Conservation (phyloP, 1,140 invertebrate species). For the Branchinecta lindahli region DNA sequence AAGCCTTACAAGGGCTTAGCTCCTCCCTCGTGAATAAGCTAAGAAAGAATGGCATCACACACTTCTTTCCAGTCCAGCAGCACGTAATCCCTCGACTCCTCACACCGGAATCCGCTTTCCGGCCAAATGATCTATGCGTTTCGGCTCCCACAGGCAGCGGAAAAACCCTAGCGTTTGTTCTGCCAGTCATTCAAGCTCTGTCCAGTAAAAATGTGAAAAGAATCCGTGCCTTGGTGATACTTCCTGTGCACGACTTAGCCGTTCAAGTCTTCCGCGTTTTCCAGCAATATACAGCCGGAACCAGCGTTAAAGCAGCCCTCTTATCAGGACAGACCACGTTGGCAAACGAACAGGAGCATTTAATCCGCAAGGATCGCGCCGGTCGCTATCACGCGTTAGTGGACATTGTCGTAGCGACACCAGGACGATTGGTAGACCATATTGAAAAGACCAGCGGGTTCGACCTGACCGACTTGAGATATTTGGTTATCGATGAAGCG, state of each 20-base stretch:
- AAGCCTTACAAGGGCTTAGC: constrained; percentile 44
- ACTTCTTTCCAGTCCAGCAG: constrained; percentile 73
- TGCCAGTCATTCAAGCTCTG: constrained; percentile 69
- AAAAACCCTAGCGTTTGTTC: constrained; percentile 85
- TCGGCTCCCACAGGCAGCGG: constrained; percentile 95
- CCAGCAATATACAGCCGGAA: constrained; percentile 49
- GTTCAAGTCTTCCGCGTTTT: constrained; percentile 74
- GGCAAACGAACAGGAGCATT: constrained; percentile 51
- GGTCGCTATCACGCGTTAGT: constrained; percentile 30
- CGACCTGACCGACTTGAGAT: constrained; percentile 55
- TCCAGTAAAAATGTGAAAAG: constrained; percentile 34
- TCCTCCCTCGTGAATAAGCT: constrained; percentile 44
- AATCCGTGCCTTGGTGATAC: constrained; percentile 66
- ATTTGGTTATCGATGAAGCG: constrained; percentile 88
- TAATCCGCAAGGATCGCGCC: constrained; percentile 30
- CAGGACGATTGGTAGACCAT: constrained; percentile 82
- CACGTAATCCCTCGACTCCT: constrained; percentile 66
- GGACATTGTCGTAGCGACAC: constrained; percentile 85
- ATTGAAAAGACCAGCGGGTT: constrained; percentile 74
- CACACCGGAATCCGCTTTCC: constrained; percentile 39
- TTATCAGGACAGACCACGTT: constrained; percentile 55
- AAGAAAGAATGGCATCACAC: constrained; percentile 49
- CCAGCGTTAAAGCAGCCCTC: constrained; percentile 52
- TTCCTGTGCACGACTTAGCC: constrained; percentile 83
- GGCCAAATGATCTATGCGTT: constrained; percentile 72